phyloP scores from a whole-genome alignment of 2,888 invertebrate genomes.

The Macroteleia sp. region DNA sequence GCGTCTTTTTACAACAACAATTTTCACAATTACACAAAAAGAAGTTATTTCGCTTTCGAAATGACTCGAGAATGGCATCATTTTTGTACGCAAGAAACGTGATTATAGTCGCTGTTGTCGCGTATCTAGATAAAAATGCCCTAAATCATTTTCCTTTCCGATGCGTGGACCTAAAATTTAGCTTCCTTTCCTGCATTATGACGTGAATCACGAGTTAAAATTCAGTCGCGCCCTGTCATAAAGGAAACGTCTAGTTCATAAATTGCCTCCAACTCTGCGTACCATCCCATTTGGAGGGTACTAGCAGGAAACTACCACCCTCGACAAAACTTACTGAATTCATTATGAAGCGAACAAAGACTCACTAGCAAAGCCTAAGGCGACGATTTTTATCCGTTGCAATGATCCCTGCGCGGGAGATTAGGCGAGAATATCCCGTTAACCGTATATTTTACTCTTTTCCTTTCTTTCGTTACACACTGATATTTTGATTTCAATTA shows the following conservation, averaged over 20 bases:
- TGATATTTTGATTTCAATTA: constrained; percentile 44
- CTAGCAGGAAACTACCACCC: constrained; percentile 82
- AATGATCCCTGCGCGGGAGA: constrained; percentile 32
- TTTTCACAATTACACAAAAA: no score
- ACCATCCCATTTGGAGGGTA: constrained; percentile 81
- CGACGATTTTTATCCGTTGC: constrained; percentile 70
- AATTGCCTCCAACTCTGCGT: constrained; percentile 73
- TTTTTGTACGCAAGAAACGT: no score
- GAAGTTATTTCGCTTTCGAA: no score
- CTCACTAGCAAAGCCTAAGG: constrained; percentile 75
- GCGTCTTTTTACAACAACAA: no score
- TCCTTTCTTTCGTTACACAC: background rate
- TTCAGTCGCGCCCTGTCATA: constrained; percentile 80
- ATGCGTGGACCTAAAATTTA: constrained; percentile 33
- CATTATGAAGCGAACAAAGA: constrained; percentile 81
- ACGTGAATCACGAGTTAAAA: constrained; percentile 80
- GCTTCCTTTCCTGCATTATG: constrained; percentile 63
- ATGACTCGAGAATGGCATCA: no score
- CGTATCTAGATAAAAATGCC: constrained; percentile 18
- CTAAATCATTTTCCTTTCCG: constrained; percentile 30
- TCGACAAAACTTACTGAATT: constrained; percentile 82
- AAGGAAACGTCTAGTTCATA: constrained; percentile 82
- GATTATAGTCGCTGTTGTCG: constrained; percentile 17
- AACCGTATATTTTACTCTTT: constrained; percentile 26
- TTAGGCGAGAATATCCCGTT: constrained; percentile 46